Evolutionary conservation across 2,113 vertebrate species (phyloP).

Genomic region (Thamnophis sirtalis): DNA sequence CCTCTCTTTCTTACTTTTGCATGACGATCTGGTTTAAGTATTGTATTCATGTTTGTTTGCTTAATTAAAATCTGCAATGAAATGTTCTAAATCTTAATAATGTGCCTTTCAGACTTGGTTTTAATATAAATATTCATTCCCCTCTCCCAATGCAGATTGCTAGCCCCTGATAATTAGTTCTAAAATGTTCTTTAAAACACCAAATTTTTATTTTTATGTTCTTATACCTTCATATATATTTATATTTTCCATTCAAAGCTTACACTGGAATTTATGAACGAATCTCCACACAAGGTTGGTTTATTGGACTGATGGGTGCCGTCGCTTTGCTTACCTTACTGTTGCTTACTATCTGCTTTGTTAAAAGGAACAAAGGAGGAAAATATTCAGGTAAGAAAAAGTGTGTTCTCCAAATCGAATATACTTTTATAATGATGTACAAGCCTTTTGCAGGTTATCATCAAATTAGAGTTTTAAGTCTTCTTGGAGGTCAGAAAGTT

Average conservation of each 20-base stretch:
- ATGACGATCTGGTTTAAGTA: conserved; percentile 39
- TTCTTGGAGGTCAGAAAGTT: neutral
- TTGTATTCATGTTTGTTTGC: conserved; percentile 25
- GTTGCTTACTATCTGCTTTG: conserved; percentile 88
- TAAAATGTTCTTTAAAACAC: neutral
- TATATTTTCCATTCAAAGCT: conserved; percentile 67
- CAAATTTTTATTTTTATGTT: neutral
- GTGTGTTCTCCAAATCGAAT: neutral
- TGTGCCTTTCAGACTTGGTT: conserved; percentile 5
- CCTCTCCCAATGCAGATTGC: neutral
- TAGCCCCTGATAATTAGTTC: neutral
- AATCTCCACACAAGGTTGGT: conserved; percentile 94
- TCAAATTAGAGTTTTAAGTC: neutral
- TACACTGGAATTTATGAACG: conserved; percentile 83
- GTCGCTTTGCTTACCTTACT: conserved; percentile 88
- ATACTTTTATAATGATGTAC: neutral
- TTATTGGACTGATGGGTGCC: conserved; percentile 96
- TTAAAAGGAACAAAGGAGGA: conserved; percentile 94
- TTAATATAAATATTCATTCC: neutral
- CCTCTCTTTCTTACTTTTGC: conserved; percentile 46
- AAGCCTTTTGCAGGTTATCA: neutral
- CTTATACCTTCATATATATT: conserved; percentile 12
- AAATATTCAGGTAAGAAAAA: conserved; percentile 90
- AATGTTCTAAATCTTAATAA: conserved; percentile 33
- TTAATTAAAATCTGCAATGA: conserved; percentile 33